Base-by-base conservation (phyloP, 2,797 vertebrate species). In the Tragelaphus oryx region DNA sequence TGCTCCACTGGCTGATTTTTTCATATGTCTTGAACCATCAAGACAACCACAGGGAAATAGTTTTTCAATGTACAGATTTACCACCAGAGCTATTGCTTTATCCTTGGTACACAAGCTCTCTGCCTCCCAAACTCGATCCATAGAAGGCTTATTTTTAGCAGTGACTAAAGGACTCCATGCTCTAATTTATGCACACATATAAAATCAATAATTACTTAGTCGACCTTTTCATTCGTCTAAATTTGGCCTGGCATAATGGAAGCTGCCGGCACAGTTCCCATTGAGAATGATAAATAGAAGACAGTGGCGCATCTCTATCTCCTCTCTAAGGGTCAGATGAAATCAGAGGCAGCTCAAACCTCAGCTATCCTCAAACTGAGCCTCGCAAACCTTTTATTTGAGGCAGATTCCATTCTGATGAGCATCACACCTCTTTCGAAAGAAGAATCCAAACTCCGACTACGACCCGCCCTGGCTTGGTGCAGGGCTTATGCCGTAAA, bases 161-260 rank as follows among this genome's bases (percentile, higher is more conserved):
- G 78, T 84, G 97, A 95, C 93, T 97, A 95, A 97, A 97, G 68
- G 71, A 89, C 97, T 97, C 93, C 78, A 60, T 62, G 71, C 85
- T 97, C 87, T 98, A 98, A 98, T 98, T 98, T 98, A 98, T 98
- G 97, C 97, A 97, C 96, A 88, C 94, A 97, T 95, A 98, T 97
- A 98, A 98, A 98, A 97, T 87, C 95, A 95, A 92, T 96, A 96
- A 96, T 97, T 97, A 96, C 96, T 98, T 95, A 98, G 96, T 60
- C 96, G 97, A 98, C 98, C 97, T 98, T 98, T 98, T 94, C 93
- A 96, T 98, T 98, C 97, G 89, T 98, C 96, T 98, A 80, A 94
- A 98, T 98, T 98, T 98, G 97, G 95, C 96, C 97, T 96, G 59
- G 55, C 87, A 3, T 97, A 97, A 98, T 98, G 97, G 97, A 97